Percentiles rank a stretch among this genome's conserved stretches.
Evolutionary conservation across 2,888 invertebrate genomes (phyloP).

Genomic region (Callyntrura guangdongensis): DNA sequence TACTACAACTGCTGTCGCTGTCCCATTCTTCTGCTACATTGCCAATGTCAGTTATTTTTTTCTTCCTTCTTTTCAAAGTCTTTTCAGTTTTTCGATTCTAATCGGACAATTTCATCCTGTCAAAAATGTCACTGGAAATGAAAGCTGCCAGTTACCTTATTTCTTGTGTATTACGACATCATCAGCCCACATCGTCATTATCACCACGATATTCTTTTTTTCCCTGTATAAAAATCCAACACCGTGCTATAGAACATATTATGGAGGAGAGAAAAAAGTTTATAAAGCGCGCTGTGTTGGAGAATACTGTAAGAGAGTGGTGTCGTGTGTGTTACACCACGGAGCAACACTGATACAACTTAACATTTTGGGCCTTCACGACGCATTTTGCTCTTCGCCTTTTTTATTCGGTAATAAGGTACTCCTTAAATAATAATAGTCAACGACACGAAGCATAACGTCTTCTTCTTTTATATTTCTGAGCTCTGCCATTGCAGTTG

Average conservation of each 20-base stretch:
- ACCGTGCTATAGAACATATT: neutral
- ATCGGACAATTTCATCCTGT: constrained; percentile 76
- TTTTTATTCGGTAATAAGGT: neutral
- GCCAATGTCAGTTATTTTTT: constrained; percentile 44
- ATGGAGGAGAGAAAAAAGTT: constrained; percentile 6
- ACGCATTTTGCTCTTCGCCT: neutral
- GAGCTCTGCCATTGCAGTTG: neutral
- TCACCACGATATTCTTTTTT: constrained; percentile 17
- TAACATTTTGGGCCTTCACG: neutral
- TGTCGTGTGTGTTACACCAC: constrained; percentile 6
- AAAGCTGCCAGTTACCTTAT: constrained; percentile 72
- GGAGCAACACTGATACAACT: constrained; percentile 12
- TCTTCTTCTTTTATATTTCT: constrained; percentile 32
- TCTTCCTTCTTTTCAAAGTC: constrained; percentile 8
- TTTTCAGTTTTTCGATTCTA: constrained; percentile 60
- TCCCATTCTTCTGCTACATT: constrained; percentile 13
- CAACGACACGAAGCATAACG: constrained; percentile 17
- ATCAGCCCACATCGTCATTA: constrained; percentile 42
- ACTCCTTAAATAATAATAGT: neutral
- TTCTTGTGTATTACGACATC: constrained; percentile 69
- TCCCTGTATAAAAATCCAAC: neutral
- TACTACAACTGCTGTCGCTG: neutral
- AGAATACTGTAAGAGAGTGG: neutral
- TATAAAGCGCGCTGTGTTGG: neutral
- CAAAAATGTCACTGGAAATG: constrained; percentile 72